Base-by-base conservation (phyloP, 2,797 vertebrate genomes). In the Dendrocincla tyrannina region DNA sequence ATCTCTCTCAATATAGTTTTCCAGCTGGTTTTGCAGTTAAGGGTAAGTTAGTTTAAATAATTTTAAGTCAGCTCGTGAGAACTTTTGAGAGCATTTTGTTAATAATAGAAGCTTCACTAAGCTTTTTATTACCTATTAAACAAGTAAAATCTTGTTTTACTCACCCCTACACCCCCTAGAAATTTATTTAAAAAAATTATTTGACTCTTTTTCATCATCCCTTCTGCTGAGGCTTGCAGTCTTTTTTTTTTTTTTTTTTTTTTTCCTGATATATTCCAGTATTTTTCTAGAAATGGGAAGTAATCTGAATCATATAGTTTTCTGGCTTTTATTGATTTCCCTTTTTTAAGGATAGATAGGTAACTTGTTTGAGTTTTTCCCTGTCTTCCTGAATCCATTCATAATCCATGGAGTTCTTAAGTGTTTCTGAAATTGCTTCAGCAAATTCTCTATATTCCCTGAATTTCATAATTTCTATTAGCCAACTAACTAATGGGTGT, bases 81-180 rank as follows among this genome's bases (percentile, higher is more conserved):
- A 53, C 10, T 79, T 62, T 35, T 59, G 27, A 76, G 17, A 91
- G 20, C 13, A 17, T 55, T 79, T 20, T 56, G 5, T 73, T 69
- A 59, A 17, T 81, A 50, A 55, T 39, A 82, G 67, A 66, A 73
- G 7, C 5, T 46, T 63, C 39, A 46, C 19, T 79, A 49, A 60
- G 59, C 17, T 14, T 60, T 59, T 4, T 82, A 88, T 79, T 50
- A 22, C 20, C 32, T 56, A 11, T 44, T 56, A 59, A 69, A 46
- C 11, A 70, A 81, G n/a, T 85, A 55, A 62, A 73, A 83, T 62
- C 24, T 82, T 75, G 9, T 13, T 89, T 79, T 68, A 19, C 28
- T 49, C 13, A 13, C 4, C 3, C 7, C 2, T 17, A 1, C 1
- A n/a, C 6, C 23, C n/a, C 24, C 23, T 0, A 53, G 18, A 68